Evolutionary conservation across 2,888 invertebrate genomes (phyloP).

Genomic region (Diplolepis rosae): DNA sequence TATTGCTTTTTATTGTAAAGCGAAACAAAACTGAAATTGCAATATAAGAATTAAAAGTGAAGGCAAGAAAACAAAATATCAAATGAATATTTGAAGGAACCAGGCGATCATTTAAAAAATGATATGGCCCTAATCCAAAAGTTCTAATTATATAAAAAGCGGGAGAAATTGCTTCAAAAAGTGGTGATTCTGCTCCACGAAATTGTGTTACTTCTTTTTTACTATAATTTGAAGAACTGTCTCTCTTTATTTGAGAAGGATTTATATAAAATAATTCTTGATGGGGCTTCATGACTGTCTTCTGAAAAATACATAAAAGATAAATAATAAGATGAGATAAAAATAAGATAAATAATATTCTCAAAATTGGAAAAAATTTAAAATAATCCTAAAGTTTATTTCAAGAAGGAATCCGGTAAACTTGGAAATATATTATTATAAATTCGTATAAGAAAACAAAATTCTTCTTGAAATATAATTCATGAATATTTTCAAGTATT

Average conservation of each 20-base stretch:
- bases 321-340: no score
- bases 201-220: conserved; percentile 14
- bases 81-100: conserved; percentile 50
- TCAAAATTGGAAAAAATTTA: no score
- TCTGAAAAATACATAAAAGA: no score
- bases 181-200: conserved; percentile 58
- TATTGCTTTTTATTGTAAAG: conserved; percentile 33
- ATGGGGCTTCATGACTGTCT: not conserved
- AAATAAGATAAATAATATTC: not conserved
- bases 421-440: no score
- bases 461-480: no score
- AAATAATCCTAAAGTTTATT: no score
- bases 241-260: not conserved
- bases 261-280: not conserved
- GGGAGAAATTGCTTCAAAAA: conserved; percentile 63
- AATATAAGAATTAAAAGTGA: conserved; percentile 32
- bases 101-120: conserved; percentile 55
- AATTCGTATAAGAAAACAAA: no score
- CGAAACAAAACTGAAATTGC: conserved; percentile 33
- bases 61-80: conserved; percentile 23
- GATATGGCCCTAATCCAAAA: conserved; percentile 68
- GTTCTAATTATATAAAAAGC: conserved; percentile 56
- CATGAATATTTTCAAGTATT: no score
- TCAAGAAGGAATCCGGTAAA: no score
- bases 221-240: not conserved